Percentiles rank a stretch among this genome's conserved stretches.
These are phyloP conservation scores for Griposia aprilina DNA, from an alignment of 2,888 invertebrate genomes.

Conservation along the genomic window DNA sequence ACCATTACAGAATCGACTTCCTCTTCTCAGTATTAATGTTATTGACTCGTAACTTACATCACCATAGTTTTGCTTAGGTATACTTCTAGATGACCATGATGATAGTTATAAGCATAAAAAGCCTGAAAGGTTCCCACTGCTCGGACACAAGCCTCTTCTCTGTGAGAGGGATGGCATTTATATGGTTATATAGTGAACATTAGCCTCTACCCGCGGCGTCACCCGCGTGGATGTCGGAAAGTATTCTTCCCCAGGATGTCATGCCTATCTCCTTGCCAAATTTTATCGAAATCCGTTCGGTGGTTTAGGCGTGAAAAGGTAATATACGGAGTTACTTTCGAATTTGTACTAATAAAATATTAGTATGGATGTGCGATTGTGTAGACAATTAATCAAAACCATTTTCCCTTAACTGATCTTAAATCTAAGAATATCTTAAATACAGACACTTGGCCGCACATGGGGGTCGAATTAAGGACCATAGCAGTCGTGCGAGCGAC, in stretches of 20 bases:
- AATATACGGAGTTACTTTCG: no score
- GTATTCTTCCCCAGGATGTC: no score
- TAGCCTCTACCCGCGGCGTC: no score
- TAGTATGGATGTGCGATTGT: not conserved
- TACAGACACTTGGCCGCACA: not conserved
- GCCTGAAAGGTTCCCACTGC: no score
- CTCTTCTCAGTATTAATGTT: conserved; percentile 21
- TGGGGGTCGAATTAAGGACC: not conserved
- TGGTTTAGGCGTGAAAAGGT: no score
- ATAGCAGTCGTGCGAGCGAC: not conserved
- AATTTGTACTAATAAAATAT: no score
- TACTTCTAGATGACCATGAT: not conserved
- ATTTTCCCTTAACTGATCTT: not conserved
- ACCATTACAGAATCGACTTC: conserved; percentile 33
- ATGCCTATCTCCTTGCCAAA: no score
- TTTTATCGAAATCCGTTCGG: no score
- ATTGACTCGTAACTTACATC: conserved; percentile 9
- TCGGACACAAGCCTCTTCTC: not conserved
- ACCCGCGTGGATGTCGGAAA: no score
- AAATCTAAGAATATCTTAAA: not conserved
- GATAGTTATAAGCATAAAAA: not conserved
- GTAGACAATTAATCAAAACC: not conserved
- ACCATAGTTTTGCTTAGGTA: not conserved
- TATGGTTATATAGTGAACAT: not conserved
- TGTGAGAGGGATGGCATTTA: not conserved